A percentile compares a stretch with the other conserved stretches of the same genome.
Conservation (phyloP, 1,140 invertebrate species). For the Drosophila repleta region DNA sequence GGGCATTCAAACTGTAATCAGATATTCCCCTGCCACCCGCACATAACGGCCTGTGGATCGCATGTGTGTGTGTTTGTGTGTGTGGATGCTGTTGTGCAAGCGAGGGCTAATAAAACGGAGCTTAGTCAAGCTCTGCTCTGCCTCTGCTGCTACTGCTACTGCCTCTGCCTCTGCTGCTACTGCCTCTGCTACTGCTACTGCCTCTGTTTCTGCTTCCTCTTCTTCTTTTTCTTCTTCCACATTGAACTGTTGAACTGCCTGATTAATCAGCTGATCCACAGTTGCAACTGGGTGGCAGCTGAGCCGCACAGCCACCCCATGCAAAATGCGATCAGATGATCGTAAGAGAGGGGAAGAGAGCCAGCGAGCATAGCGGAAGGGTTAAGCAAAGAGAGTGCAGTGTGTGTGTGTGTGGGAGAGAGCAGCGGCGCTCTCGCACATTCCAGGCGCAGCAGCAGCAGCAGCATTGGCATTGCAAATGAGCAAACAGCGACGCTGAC, state of each 20-base stretch:
- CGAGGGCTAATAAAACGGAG: conserved; percentile 3
- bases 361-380: background rate
- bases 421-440: conserved; percentile 19
- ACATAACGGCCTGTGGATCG: conserved; percentile 32
- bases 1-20: conserved; percentile 78
- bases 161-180: too few relatives aligned
- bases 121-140: background rate
- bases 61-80: too few relatives aligned
- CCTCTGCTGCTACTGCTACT: background rate
- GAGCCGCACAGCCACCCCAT: conserved; percentile 52
- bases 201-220: conserved; percentile 1
- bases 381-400: background rate
- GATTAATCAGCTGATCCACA: conserved; percentile 39
- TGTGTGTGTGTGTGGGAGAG: background rate
- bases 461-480: conserved; percentile 55
- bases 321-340: background rate
- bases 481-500: conserved; percentile 25
- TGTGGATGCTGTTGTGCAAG: conserved; percentile 8
- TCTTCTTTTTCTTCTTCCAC: background rate
- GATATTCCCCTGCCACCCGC: too few relatives aligned
- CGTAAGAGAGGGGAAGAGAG: background rate
- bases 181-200: background rate
- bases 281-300: conserved; percentile 21
- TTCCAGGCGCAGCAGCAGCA: conserved; percentile 32
- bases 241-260: conserved; percentile 41